phyloP scores from a whole-genome alignment of 2,888 invertebrate genomes.

The Petrolisthes cinctipes region DNA sequence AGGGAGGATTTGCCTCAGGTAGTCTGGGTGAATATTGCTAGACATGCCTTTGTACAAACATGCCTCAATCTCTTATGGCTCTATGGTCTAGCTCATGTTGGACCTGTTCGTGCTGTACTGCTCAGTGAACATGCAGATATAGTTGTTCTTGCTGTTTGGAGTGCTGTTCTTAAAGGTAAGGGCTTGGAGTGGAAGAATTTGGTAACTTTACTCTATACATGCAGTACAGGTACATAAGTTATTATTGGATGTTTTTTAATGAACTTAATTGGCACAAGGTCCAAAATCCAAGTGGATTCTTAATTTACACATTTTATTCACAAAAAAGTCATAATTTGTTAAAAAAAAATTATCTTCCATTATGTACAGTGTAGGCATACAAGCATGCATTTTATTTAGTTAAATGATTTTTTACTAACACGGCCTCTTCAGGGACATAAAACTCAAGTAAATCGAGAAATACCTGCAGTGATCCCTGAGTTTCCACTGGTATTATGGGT shows the following conservation, averaged over 20 bases:
- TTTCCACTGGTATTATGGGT: no score
- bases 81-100: conserved; percentile 73
- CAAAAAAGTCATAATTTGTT: neutral
- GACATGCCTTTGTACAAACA: conserved; percentile 70
- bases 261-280: no score
- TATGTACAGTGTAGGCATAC: no score
- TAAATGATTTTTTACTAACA: no score
- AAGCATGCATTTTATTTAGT: no score
- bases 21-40: conserved; percentile 69
- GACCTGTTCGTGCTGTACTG: conserved; percentile 72
- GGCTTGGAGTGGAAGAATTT: neutral
- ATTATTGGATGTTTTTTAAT: neutral
- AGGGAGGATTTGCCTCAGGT: conserved; percentile 37
- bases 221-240: neutral
- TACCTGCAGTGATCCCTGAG: no score
- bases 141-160: conserved; percentile 71
- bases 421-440: no score
- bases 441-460: no score
- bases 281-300: no score
- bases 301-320: neutral
- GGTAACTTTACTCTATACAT: neutral
- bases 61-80: conserved; percentile 72
- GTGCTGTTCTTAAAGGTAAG: conserved; percentile 70
- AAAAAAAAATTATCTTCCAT: no score
- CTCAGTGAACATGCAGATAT: conserved; percentile 73